phyloP scores from a whole-genome alignment of 2,797 vertebrate genomes.

The Chelon labrosus region DNA sequence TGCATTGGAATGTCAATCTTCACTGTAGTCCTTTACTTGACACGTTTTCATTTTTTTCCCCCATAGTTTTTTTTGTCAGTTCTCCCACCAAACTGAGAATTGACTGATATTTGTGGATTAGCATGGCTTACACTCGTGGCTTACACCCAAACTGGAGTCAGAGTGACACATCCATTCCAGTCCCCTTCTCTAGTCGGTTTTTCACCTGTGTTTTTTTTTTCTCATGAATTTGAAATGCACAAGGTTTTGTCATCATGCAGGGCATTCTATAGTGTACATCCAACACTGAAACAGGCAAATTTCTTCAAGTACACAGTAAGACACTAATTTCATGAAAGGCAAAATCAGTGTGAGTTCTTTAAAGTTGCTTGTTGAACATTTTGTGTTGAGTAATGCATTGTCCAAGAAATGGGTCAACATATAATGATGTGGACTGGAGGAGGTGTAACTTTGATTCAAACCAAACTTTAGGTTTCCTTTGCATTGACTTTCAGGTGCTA shows the following conservation, averaged over 20 bases:
- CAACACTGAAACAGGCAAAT: conserved; percentile 30
- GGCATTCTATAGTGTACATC: conserved; percentile 30
- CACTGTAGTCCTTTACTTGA: conserved; percentile 11
- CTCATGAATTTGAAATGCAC: conserved; percentile 37
- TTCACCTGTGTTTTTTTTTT: conserved; percentile 21
- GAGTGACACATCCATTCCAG: conserved; percentile 21
- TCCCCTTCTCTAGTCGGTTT: conserved; percentile 1
- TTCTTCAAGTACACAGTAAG: conserved; percentile 34
- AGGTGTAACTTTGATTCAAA: conserved; percentile 11
- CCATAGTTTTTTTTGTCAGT: conserved; percentile 24
- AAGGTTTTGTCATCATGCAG: conserved; percentile 48
- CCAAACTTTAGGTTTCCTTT: conserved; percentile 21
- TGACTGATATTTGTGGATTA: conserved; percentile 33
- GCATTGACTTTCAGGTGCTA: conserved; percentile 33
- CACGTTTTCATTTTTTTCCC: conserved; percentile 24
- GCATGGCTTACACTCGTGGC: background rate
- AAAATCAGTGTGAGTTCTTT: conserved; percentile 17
- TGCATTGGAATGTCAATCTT: conserved; percentile 40
- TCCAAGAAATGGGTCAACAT: conserved; percentile 6
- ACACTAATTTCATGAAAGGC: conserved; percentile 22
- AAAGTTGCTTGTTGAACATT: background rate
- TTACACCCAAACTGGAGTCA: conserved; percentile 6
- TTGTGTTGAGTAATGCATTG: conserved; percentile 18
- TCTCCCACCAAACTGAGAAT: conserved; percentile 15
- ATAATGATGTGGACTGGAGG: background rate